A percentile compares a stretch with the other conserved stretches of the same genome.
phyloP scores from a whole-genome alignment of 2,113 vertebrate species.

The Entosphenus tridentatus region DNA sequence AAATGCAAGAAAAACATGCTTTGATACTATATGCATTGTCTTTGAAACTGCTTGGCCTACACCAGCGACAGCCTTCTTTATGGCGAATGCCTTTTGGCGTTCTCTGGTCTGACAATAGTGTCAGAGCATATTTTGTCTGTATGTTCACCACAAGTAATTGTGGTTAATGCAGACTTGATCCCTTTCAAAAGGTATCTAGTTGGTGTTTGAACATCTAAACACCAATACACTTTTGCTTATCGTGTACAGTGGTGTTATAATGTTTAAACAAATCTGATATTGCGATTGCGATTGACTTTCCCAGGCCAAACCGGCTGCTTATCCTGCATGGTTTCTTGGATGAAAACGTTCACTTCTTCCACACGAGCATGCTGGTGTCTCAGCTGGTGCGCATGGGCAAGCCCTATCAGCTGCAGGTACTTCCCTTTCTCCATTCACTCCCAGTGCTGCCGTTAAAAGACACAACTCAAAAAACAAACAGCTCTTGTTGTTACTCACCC shows the following conservation, averaged over 20 bases:
- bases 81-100: no score
- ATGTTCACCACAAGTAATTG: no score
- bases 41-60: no score
- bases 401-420: slow-evolving; percentile 89
- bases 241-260: not conserved
- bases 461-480: not conserved
- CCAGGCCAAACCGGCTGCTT: slow-evolving; percentile 76
- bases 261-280: not conserved
- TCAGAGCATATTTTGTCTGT: no score
- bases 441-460: no score
- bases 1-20: no score
- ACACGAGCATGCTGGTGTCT: slow-evolving; percentile 90
- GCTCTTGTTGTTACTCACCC: not conserved
- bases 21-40: no score
- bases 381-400: slow-evolving; percentile 93
- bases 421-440: no score
- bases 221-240: not conserved
- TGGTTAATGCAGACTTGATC: no score
- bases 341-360: slow-evolving; percentile 99
- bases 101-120: no score
- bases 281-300: not conserved
- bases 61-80: no score
- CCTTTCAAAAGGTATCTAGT: no score
- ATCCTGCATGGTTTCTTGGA: slow-evolving; percentile 94
- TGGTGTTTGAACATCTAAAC: not conserved